Evolutionary conservation across 2,113 vertebrate genomes (phyloP), one percentile per base, ranked within the genome.

Genomic region (Festucalex cinctus): DNA sequence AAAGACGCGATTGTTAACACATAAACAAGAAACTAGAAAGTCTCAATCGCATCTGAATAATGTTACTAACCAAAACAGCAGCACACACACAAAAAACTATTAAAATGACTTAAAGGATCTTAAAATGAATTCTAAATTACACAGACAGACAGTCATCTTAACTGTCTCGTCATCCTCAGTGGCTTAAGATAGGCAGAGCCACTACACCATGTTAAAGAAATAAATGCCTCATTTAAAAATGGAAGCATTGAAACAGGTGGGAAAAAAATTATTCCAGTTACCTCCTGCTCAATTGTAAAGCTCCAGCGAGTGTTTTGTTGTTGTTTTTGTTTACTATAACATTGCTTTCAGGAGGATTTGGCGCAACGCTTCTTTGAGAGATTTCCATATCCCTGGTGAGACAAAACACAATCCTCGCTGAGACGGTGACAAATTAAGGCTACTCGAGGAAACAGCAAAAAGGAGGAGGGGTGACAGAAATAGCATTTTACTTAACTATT

Each of bases 351-450:
- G 35, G 36, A 54, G 62, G 66, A 60, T 75, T 77, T 80, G 73
- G 44, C 80, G 65, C 28, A 63, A 64, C 26, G 75, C 70, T 65
- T 82, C 56, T 77, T 65, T n/a, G 6, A 77, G 67, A 84, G 66
- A 77, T 84, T 81, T 78, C 69, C 75, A 76, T 84, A 82, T 79
- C 71, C 71, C 58, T 39, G 5, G 60, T 80, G 81, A 86, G 81
- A 86, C 71, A 83, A 44, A 71, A 82, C 58, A 57, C 83, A 82
- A 80, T 83, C 77, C 68, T 76, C 79, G 57, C 51, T 22, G 66
- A 86, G 75, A 64, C 83, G 73, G 74, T 74, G 73, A 77, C 57
- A 82, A 83, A 51, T 51, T 82, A 85, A 69, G 49, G n/a, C 49
- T 51, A 86, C 76, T 83, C 49, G 24, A 66, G 69, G 68, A 84